Base-by-base conservation (phyloP, 1,140 invertebrate genomes). In the Aporrectodea caliginosa region DNA sequence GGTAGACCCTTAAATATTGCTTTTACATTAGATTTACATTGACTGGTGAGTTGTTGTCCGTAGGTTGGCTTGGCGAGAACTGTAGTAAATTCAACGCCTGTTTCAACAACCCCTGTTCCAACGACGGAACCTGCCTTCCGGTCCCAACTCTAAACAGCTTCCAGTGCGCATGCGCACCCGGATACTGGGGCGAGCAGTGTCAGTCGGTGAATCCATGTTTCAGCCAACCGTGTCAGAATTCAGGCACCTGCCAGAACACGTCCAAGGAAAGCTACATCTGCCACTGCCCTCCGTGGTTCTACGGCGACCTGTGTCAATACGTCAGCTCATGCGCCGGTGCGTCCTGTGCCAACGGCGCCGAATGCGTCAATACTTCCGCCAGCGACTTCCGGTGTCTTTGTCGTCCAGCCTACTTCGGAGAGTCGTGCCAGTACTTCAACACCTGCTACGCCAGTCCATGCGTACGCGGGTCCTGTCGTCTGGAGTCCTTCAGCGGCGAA, bases 241-340 rank as follows among this genome's bases (percentile, higher is more conserved):
- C 83, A 16, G 86, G 84, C 6, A 84, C 83, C 16, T 89, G 89
- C 80, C 70, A 73, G 14, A 73, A 69, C 32, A 34, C 78, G 16
- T 77, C 71, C 0, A 71, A 81, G 32, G 73, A 72, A 6, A 58
- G 68, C 14, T 84, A 80, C 73, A 93, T 94, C 6, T 98, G 96
- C 86, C 94, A 93, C 22, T 98, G 96, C 85, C 94, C 95, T 92
- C 96, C 85, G 0, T 76, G 79, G 1, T 81, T 77, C 35, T 80
- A 58, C 12, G 84, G 84, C 6, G 78, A 70, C 32, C 92, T 93
- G 78, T 98, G 96, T 35, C 43, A 82, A 29, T 71, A 81, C 14
- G 79, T 80, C 77, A 81, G 85, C 77, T 74, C 79, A 0, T 85
- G 84, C 70, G 68, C 75, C 69, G 70, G 75, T 31, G 32, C 70